Evolutionary conservation across 23 tunicate species (phyloP).

Genomic region (Styela clava): DNA sequence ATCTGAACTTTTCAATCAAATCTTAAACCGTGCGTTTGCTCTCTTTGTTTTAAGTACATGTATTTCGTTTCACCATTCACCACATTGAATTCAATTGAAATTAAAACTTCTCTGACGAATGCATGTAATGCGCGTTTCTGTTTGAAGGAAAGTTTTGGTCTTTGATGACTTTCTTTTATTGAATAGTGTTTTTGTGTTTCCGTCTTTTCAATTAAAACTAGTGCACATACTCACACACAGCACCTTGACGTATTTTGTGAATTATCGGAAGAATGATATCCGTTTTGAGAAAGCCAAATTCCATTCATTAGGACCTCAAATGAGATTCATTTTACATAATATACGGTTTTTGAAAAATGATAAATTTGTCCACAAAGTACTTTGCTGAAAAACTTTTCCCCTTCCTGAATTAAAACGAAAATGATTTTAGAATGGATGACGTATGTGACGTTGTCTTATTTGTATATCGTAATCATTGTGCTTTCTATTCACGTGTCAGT

Average conservation of each 20-base stretch:
- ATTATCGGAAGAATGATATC: background rate
- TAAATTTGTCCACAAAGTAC: background rate
- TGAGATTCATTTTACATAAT: background rate
- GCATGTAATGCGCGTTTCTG: background rate
- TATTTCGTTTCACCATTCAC: background rate
- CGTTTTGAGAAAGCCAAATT: background rate
- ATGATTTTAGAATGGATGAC: no score
- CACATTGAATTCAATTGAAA: background rate
- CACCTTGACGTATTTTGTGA: background rate
- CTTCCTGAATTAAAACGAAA: no score
- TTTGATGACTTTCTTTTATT: background rate
- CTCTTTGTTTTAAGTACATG: background rate
- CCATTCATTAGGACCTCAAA: background rate
- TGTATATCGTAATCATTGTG: no score
- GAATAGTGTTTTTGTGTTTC: background rate
- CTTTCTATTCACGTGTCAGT: no score
- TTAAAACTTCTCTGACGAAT: background rate
- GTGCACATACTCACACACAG: no score
- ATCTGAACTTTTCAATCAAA: background rate
- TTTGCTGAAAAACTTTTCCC: background rate
- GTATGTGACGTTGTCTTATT: no score
- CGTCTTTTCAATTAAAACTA: background rate
- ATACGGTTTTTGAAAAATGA: background rate
- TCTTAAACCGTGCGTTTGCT: background rate
- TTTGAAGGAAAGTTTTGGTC: background rate